Conservation (phyloP, 2,113 vertebrate genomes). For the Polypterus senegalus region DNA sequence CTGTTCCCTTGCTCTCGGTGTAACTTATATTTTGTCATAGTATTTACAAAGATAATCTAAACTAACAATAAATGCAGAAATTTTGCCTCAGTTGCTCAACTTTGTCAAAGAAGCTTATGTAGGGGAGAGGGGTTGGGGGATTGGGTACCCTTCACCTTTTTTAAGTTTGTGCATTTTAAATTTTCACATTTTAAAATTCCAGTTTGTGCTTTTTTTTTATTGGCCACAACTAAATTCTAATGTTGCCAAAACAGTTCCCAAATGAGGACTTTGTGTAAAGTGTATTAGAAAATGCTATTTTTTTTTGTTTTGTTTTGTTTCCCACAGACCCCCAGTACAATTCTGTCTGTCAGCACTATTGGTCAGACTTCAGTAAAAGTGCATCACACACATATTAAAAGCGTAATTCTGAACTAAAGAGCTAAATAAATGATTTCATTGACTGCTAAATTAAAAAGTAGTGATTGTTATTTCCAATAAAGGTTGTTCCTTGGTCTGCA, state of each 20-base stretch:
- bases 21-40: constrained; percentile 79
- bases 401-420: no score
- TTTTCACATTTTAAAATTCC: constrained; percentile 54
- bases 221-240: constrained; percentile 3
- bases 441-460: no score
- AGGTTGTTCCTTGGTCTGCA: no score
- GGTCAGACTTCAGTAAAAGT: constrained; percentile 65
- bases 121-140: constrained; percentile 26
- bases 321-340: constrained; percentile 24
- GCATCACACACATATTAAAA: constrained; percentile 57
- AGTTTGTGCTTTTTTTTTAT: constrained; percentile 80
- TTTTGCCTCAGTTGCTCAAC: constrained; percentile 47
- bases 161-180: constrained; percentile 52
- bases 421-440: no score
- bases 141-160: constrained; percentile 58
- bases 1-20: constrained; percentile 65
- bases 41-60: constrained; percentile 92
- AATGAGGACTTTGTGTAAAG: constrained; percentile 58
- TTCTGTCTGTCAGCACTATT: constrained; percentile 71
- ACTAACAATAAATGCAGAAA: constrained; percentile 55
- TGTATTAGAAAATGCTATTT: constrained; percentile 45
- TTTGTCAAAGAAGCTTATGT: constrained; percentile 33
- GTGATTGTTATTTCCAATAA: no score
- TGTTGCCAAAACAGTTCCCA: no score
- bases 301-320: constrained; percentile 62